Evolutionary conservation across 1,140 invertebrate species (phyloP), one percentile per base, ranked within the genome.

Genomic region (Drosophila aff.): DNA sequence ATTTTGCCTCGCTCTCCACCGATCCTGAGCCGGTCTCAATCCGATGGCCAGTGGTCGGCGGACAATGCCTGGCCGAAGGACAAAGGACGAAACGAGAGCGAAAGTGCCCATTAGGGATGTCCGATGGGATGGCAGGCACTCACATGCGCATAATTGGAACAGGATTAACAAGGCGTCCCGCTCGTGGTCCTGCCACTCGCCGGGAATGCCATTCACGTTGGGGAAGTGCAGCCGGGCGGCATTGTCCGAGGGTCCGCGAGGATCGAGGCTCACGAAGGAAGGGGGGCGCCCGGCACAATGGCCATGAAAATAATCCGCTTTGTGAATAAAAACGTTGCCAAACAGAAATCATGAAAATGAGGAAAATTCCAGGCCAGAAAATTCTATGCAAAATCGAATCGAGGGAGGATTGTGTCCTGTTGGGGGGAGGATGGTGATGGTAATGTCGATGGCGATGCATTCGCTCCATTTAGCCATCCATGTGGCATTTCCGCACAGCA

Each of bases 221-320:
- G 46, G 44, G 49, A 43, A 52, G 64, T 43, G 64, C 59, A 44
- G 31, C 67, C 44, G 15, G 61, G 64, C 78, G 61, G 64, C 78
- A 90, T 85, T 89, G 84, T 90, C 84, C 84, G 61, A 73, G 58
- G 72, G 62, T 76, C 74, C 79, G 52, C 33, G 49, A 79, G 66
- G 63, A 68, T 68, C 63, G 63, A 38, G 33, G 26, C 43, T 47
- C 23, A 26, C 49, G 31, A 40, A 43, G 50, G 61, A 57, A 55
- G 61, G 53, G 52, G 49, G 68, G 67, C 63, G 33, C 26, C 52
- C 49, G 21, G 18, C 66, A 90, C 79, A 90, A 89, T 82, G 67
- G 50, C 41, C 66, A 82, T 73, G 78, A 91, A 87, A 91, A 85
- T 91, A 91, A 91, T 91, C 89, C 84, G 89, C 89, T 91, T 91